A percentile compares a stretch with the other conserved stretches of the same genome.
Conservation (phyloP, 2,113 vertebrate genomes). For the Pelobates fuscus region DNA sequence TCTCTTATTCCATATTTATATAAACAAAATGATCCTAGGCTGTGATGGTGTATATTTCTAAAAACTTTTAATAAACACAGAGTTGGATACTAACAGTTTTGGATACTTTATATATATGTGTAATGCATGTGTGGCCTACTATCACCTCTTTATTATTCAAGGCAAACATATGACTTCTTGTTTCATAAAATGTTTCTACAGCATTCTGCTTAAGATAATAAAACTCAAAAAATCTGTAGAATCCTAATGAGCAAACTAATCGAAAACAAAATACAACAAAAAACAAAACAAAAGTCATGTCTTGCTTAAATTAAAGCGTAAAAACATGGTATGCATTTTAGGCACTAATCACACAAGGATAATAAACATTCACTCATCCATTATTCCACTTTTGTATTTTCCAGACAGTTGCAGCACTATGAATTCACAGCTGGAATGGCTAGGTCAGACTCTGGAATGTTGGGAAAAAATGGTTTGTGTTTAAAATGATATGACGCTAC, state of each 20-base stretch:
- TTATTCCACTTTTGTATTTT: constrained; percentile 7
- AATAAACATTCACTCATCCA: background rate
- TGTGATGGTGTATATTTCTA: constrained; percentile 29
- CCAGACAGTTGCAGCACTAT: constrained; percentile 26
- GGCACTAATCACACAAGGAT: too few relatives aligned
- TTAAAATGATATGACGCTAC: constrained; percentile 55
- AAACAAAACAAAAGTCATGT: too few relatives aligned
- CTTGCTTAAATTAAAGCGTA: too few relatives aligned
- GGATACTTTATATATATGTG: too few relatives aligned
- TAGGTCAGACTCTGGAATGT: constrained; percentile 45
- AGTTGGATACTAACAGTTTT: too few relatives aligned
- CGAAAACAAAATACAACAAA: too few relatives aligned
- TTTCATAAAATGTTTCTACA: background rate
- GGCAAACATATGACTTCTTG: too few relatives aligned
- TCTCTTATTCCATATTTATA: constrained; percentile 32
- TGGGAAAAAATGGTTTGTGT: constrained; percentile 51
- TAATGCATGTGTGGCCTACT: constrained; percentile 12
- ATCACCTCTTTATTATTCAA: background rate
- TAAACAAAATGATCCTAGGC: constrained; percentile 16
- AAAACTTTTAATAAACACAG: too few relatives aligned
- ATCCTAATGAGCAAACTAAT: too few relatives aligned
- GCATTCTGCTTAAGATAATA: too few relatives aligned
- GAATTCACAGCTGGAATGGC: constrained; percentile 50
- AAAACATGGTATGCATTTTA: too few relatives aligned
- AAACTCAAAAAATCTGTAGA: too few relatives aligned